Evolutionary conservation across 2,888 invertebrate genomes (phyloP), one percentile per base, ranked within the genome.

Genomic region (Marasmarcha lunaedactyla): DNA sequence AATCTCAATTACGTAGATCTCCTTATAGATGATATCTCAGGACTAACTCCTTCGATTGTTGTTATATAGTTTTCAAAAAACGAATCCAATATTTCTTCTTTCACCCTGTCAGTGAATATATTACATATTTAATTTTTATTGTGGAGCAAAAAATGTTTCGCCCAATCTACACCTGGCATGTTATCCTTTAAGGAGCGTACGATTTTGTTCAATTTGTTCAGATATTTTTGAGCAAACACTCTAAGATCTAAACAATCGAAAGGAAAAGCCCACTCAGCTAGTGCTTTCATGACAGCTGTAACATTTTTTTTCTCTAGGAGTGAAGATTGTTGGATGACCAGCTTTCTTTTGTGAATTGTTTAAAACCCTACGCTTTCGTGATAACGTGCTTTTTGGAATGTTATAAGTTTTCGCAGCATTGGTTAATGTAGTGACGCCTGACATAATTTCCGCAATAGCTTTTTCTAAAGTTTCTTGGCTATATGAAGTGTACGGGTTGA

Each of bases 281-380:
- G 14, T 26, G 42, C 11, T 40, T 30, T 9, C 20, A 43, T 35
- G 35, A 36, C 33, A 26, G 43, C 26, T 7, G 45, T 6, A 39
- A 37, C 34, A 7, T 14, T 33, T 40, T 37, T 47, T 45, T 33
- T 45, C 47, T 36, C 37, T 41, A 1, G 11, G 12, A 27, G 44
- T 36, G 40, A 47, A 47, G 15, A 47, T 13, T 1, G 43, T 45
- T 12, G 47, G 45, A 30, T 43, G 44, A 1, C 47, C 43, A 10
- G 47, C 44, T 35, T 41, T 45, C 37, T 40, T 38, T 40, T 45
- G 47, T 4, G 44, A 40, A 27, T 42, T 44, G 37, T 46, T 44
- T 26, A 36, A 39, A 36, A 39, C 40, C 42, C 45, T 36, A 15
- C 6, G 37, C 38, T 43, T 47, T 38, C 47, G 40, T 12, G 36